Base-by-base conservation (phyloP, 2,888 invertebrate genomes). In the Drosophila subsilvestris region DNA sequence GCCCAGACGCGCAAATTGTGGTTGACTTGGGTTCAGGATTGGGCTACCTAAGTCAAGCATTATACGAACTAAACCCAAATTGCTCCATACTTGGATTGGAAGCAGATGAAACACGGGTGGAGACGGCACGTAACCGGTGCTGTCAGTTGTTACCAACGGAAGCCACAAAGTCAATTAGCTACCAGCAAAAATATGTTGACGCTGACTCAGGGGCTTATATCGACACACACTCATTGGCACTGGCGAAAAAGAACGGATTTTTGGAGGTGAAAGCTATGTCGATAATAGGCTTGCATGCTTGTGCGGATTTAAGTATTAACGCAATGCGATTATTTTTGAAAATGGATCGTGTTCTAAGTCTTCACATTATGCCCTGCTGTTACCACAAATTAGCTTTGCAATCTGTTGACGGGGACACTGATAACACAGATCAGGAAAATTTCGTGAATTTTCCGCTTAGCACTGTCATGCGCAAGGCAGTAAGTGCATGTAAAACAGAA, bases 331-430 rank as follows among this genome's bases (percentile, higher is more conserved):
- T 96, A 76, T 96, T 96, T 91, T 86, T 93, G 45, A 92, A 93
- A 80, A 93, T 95, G 90, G 86, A 92, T 8, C 90, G 91, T 42
- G 94, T 94, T 0, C 93, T 92, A 69, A 91, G 93, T 17, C 89
- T 96, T 22, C 93, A 95, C 49, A 92, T 96, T 14, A 94, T 96
- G 93, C 95, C 96, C 4, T 97, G 97, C 86, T 97, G 97, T 88
- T 97, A 97, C 84, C 96, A 97, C 89, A 95, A 95, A 91, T 93
- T 96, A 90, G 86, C 91, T 57, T 63, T 92, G 37, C 45, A 56
- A 6, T 17, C 9, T 22, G 2, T 7, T 7, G 9, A 3, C 22
- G 20, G 6, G 5, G 14, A 9, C 42, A 22, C n/a, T 37, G 7
- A 6, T 7, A 7, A 27, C 14, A 17, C 12, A 25, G 42, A 32